A percentile compares a stretch with the other conserved stretches of the same genome.
These are phyloP conservation scores for Trinectes maculatus DNA, from an alignment of 2,113 vertebrate species.

Conservation along the genomic window DNA sequence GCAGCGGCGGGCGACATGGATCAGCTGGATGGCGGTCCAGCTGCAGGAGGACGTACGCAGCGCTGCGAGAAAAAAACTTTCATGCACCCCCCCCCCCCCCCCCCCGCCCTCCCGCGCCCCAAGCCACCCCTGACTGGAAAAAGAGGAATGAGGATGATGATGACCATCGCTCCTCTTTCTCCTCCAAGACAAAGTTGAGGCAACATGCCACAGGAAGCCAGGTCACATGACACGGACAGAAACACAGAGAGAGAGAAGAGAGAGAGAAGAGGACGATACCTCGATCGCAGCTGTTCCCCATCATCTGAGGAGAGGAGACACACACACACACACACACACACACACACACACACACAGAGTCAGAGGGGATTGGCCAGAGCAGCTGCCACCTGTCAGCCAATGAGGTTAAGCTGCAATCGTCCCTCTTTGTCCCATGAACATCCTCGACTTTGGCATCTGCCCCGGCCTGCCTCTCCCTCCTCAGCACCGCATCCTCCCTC, in stretches of 20 bases:
- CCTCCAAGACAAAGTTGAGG: constrained; percentile 33
- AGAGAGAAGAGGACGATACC: constrained; percentile 82
- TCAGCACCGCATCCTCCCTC: constrained; percentile 50
- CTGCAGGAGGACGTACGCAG: constrained; percentile 38
- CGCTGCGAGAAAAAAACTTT: constrained; percentile 48
- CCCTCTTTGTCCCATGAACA: constrained; percentile 50
- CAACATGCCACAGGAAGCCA: constrained; percentile 51
- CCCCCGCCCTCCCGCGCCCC: no score
- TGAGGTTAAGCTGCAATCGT: constrained; percentile 60
- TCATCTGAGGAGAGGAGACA: constrained; percentile 84
- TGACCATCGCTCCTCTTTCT: constrained; percentile 13
- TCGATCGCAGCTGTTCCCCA: constrained; percentile 98
- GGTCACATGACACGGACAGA: constrained; percentile 57
- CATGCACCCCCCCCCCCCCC: constrained; percentile 35
- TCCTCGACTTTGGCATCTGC: constrained; percentile 27
- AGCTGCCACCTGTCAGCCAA: constrained; percentile 67
- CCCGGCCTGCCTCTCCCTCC: constrained; percentile 12
- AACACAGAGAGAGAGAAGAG: constrained; percentile 20
- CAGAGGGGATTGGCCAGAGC: constrained; percentile 69
- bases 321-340: constrained; percentile 44
- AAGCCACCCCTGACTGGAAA: neutral
- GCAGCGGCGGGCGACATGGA: constrained; percentile 39
- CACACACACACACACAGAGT: constrained; percentile 45
- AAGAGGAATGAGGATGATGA: constrained; percentile 13
- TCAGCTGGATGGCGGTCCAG: constrained; percentile 51